Percentiles rank a stretch among this genome's conserved stretches.
Evolutionary conservation across 2,113 vertebrate genomes (phyloP).

Genomic region (Panthera uncia): DNA sequence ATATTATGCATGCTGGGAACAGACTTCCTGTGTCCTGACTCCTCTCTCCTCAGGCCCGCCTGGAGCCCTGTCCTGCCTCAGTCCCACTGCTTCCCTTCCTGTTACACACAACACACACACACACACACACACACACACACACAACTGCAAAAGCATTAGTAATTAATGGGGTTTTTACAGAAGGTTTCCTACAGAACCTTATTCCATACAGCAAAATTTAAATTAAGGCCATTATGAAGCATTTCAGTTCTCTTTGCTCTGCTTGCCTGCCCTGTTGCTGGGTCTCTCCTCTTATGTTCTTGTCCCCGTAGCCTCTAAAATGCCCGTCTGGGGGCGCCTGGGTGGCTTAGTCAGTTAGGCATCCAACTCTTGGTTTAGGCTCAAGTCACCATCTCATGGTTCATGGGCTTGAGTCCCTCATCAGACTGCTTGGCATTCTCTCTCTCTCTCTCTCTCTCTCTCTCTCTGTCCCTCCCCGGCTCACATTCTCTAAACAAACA

Average conservation of each 20-base stretch:
- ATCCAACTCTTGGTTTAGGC: too few species aligned
- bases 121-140: not conserved
- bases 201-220: not conserved
- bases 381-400: too few species aligned
- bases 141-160: not conserved
- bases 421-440: too few species aligned
- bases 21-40: not conserved
- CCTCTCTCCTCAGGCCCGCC: not conserved
- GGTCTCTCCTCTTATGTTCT: not conserved
- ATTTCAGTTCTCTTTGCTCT: not conserved
- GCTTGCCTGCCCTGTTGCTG: not conserved
- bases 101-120: not conserved
- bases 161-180: not conserved
- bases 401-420: too few species aligned
- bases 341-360: too few species aligned
- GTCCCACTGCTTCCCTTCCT: not conserved
- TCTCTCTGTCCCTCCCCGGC: too few species aligned
- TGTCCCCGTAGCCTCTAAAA: not conserved
- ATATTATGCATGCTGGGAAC: rapidly evolving
- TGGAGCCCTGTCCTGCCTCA: not conserved
- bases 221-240: not conserved
- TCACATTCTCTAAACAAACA: too few species aligned
- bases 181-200: not conserved
- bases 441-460: too few species aligned
- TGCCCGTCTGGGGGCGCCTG: too few species aligned